Evolutionary conservation across 2,888 invertebrate species (phyloP).

Genomic region (Gari tellinella): DNA sequence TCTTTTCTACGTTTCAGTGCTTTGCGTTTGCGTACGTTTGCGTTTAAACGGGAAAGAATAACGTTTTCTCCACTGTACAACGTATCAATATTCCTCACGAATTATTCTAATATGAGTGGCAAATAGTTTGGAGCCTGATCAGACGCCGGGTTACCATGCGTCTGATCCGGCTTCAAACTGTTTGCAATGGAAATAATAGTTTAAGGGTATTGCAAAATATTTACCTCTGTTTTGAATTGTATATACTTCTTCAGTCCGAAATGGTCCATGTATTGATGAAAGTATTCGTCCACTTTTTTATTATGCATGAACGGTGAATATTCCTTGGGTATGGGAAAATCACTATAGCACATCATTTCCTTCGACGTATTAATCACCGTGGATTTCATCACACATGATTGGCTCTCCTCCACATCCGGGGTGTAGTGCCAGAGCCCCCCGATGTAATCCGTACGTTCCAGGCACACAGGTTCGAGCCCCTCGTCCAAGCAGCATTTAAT

Average conservation of each 20-base stretch:
- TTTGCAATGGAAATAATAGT: too few relatives aligned
- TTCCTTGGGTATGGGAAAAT: conserved; percentile 81
- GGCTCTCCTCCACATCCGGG: conserved; percentile 65
- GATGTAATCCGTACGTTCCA: conserved; percentile 75
- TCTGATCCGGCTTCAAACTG: too few relatives aligned
- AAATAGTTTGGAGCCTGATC: too few relatives aligned
- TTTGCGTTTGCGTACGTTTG: too few relatives aligned
- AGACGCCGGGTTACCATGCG: too few relatives aligned
- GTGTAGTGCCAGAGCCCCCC: conserved; percentile 82
- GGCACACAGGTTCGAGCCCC: conserved; percentile 76
- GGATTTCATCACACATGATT: conserved; percentile 80
- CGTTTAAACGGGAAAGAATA: too few relatives aligned
- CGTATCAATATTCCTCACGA: too few relatives aligned
- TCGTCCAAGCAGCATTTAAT: conserved; percentile 80
- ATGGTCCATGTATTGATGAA: conserved; percentile 80
- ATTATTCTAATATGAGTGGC: too few relatives aligned
- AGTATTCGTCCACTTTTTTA: conserved; percentile 78
- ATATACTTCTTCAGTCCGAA: conserved; percentile 79
- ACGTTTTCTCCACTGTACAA: too few relatives aligned
- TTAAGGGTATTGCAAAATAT: too few relatives aligned
- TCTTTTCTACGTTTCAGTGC: too few relatives aligned
- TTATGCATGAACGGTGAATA: conserved; percentile 84
- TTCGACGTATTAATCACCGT: conserved; percentile 82
- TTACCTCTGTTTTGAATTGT: conserved; percentile 73
- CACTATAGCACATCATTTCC: conserved; percentile 82